Evolutionary conservation across 1,140 invertebrate genomes (phyloP), one percentile per base, ranked within the genome.

Genomic region (Adelges cooleyi): DNA sequence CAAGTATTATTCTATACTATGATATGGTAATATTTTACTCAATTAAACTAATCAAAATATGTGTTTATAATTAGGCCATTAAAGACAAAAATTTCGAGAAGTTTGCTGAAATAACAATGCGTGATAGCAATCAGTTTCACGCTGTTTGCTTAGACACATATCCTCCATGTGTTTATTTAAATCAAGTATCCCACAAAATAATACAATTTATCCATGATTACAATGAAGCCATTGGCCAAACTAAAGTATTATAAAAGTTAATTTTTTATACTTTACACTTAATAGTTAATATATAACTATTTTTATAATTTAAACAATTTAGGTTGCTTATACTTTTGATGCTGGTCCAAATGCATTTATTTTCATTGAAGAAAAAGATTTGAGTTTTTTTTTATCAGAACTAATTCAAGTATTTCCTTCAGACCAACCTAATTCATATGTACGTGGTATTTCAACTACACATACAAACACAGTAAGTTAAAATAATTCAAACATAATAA

Each of bases 61-160:
- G 3, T 38, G 1, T 6, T 4, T 70, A 46, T 67, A 67, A 70
- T 8, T 65, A 81, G 71, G 91, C 95, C 9, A 95, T 99, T 54
- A 59, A 78, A 29, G 71, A 82, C 0, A 87, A 80, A 73, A 80
- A 99, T 78, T 99, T 98, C 76, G 68, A 81, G 38, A 81, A 75
- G 52, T 96, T 99, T 81, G 94, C 91, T 27, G 83, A 91, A 75
- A 79, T 98, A 9, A 97, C 94, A 17, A 99, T 99, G 89, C 85
- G 85, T 76, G 97, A 99, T 72, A 97, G 93, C 54, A 99, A 99
- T 82, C 90, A 97, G 75, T 86, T 99, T 71, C 97, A 99, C 80
- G 92, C 95, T 2, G 81, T 93, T 29, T 94, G 90, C 71, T 74
- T 94, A 48, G 96, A 99, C 74, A 92, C 95, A 0, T 95, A 84